Conservation (phyloP, 2,113 vertebrate genomes). For the Aix galericulata region DNA sequence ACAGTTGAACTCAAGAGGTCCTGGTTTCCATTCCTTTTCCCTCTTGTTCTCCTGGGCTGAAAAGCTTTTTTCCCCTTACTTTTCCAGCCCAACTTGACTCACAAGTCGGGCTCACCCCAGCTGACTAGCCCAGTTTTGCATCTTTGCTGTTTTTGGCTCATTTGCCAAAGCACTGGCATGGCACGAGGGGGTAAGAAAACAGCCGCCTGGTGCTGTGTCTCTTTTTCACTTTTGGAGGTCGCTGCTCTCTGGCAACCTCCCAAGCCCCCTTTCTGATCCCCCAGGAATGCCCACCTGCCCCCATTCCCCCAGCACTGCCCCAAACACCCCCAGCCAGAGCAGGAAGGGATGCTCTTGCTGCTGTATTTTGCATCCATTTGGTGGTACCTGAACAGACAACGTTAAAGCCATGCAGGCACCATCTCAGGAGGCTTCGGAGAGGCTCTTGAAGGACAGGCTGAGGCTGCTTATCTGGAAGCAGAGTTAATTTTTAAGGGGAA, state of each 20-base stretch:
- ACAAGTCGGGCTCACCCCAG: not conserved
- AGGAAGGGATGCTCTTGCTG: not conserved
- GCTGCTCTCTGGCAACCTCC: not conserved
- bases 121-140: not conserved
- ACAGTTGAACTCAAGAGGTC: not conserved
- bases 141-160: not conserved
- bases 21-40: not conserved
- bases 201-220: not conserved
- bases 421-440: not conserved
- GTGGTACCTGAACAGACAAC: not conserved
- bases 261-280: not conserved
- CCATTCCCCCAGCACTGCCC: not conserved
- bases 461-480: not conserved
- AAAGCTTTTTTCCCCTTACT: not conserved
- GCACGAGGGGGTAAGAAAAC: not conserved
- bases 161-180: not conserved
- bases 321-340: not conserved
- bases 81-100: not conserved
- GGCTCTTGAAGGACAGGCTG: not conserved
- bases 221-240: not conserved
- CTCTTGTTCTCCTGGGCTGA: not conserved
- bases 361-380: not conserved
- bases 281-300: not conserved
- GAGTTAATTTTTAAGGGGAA: slow-evolving; percentile 4
- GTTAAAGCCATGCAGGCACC: not conserved